A percentile compares a stretch with the other conserved stretches of the same genome.
Evolutionary conservation across 2,888 invertebrate species (phyloP).

Genomic region (Smittia aterrima): DNA sequence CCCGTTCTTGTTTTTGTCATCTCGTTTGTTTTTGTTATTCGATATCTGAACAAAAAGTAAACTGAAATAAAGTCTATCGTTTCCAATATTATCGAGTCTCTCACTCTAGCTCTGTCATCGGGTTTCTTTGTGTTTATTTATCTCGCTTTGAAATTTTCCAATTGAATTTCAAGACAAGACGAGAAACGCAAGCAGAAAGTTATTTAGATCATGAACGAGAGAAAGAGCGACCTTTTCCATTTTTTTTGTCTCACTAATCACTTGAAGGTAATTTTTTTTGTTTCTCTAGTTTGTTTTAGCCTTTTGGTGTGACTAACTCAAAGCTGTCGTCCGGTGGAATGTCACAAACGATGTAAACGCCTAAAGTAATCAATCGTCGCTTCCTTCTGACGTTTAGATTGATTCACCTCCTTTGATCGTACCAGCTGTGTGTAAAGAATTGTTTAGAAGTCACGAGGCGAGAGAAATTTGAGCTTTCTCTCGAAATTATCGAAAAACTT

Average conservation of each 20-base stretch:
- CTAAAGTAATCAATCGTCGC: too few relatives aligned
- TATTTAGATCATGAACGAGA: background rate
- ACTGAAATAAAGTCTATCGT: conserved; percentile 22
- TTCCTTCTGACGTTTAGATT: too few relatives aligned
- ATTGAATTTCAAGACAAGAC: conserved; percentile 3
- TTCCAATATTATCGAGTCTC: conserved; percentile 19
- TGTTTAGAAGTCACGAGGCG: too few relatives aligned
- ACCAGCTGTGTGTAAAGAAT: too few relatives aligned
- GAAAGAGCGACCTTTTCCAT: background rate
- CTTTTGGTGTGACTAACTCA: background rate
- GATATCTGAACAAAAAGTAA: conserved; percentile 4
- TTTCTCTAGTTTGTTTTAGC: background rate
- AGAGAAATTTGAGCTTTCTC: too few relatives aligned
- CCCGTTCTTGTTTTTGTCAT: background rate
- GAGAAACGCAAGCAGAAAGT: background rate
- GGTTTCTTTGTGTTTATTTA: background rate
- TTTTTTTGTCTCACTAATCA: background rate
- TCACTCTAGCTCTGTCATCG: background rate
- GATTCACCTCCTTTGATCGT: too few relatives aligned
- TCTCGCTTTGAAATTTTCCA: background rate
- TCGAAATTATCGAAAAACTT: too few relatives aligned
- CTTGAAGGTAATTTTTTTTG: conserved; percentile 17
- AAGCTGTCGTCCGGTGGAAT: background rate
- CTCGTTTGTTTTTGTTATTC: background rate
- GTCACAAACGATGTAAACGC: background rate